Base-by-base conservation (phyloP, 1,140 invertebrate species). In the Aphelinus atriplicis region DNA sequence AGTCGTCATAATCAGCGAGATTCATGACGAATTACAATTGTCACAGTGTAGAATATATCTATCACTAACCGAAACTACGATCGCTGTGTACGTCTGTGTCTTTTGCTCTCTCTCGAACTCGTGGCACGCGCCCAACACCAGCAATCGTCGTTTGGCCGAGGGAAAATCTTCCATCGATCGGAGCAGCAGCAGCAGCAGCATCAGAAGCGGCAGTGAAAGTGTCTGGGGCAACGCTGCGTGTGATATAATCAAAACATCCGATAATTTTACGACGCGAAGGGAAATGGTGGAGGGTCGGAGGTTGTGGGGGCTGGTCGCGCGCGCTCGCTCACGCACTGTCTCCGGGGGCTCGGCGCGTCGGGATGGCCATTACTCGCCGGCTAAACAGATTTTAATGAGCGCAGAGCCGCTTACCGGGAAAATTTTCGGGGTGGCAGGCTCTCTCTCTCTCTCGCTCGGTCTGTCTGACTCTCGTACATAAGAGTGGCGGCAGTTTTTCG, bases 351-450 rank as follows among this genome's bases (percentile, higher is more conserved):
- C n/a, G 3, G 10, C 61, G 10, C 45, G 26, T 26, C 26, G 9
- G 51, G 51, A 9, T 9, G 51, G 4, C 68, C 62, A 71, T 76
- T 76, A 76, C 65, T 71, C 75, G 69, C 64, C 62, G 68, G 78
- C 80, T 81, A 83, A 82, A 83, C 79, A 81, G 79, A 82, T 80
- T 83, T 82, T 83, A 82, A 83, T 82, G 78, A 81, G 81, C 77
- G 80, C 72, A 81, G 77, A 77, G 79, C 78, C 79, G 81, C 48
- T 68, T 68, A 26, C 79, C 79, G 76, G 72, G 56, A n/a, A 78
- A 80, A 82, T 80, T 78, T 79, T 77, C 75, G 72, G 74, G 73
- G 63, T 65, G 72, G 70, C 71, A 26, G 67, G 7, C 26, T 3
- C 5, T 3, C 43, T 62, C 43, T 62, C 51, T 55, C 9, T 61